Conservation (phyloP, 2,797 vertebrate genomes). For the Enteromius mattozi region DNA sequence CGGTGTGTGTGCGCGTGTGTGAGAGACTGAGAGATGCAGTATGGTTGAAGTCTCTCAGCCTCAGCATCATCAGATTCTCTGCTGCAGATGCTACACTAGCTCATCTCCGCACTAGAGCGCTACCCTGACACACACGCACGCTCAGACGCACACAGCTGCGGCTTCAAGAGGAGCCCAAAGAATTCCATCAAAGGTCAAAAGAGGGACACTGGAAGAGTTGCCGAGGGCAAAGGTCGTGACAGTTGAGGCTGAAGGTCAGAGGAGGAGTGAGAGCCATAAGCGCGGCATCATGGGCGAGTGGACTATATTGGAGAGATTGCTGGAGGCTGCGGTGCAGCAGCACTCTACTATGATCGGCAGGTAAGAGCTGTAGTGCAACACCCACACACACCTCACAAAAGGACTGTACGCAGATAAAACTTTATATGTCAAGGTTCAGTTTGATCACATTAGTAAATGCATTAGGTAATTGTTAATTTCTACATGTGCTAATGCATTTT, state of each 20-base stretch:
- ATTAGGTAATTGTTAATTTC: background rate
- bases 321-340: conserved; percentile 91
- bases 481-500: background rate
- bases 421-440: background rate
- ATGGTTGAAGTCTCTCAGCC: conserved; percentile 63
- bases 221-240: conserved; percentile 37
- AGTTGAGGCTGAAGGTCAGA: conserved; percentile 28
- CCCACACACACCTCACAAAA: background rate
- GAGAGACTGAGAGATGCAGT: conserved; percentile 56
- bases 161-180: conserved; percentile 46
- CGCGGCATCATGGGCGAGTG: conserved; percentile 79
- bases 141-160: conserved; percentile 36
- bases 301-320: conserved; percentile 89
- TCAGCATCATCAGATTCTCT: conserved; percentile 58
- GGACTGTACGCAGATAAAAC: background rate
- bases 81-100: conserved; percentile 44
- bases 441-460: background rate
- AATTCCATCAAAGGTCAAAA: conserved; percentile 48
- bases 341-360: conserved; percentile 91
- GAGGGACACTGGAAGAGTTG: conserved; percentile 43
- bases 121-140: conserved; percentile 39
- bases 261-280: conserved; percentile 25
- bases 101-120: conserved; percentile 44
- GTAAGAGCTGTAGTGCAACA: conserved; percentile 70
- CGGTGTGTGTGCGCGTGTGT: conserved; percentile 29